A percentile compares a stretch with the other conserved stretches of the same genome.
These are phyloP conservation scores for Cynoglossus semilaevis DNA, from an alignment of 2,113 vertebrate genomes.

Conservation along the genomic window DNA sequence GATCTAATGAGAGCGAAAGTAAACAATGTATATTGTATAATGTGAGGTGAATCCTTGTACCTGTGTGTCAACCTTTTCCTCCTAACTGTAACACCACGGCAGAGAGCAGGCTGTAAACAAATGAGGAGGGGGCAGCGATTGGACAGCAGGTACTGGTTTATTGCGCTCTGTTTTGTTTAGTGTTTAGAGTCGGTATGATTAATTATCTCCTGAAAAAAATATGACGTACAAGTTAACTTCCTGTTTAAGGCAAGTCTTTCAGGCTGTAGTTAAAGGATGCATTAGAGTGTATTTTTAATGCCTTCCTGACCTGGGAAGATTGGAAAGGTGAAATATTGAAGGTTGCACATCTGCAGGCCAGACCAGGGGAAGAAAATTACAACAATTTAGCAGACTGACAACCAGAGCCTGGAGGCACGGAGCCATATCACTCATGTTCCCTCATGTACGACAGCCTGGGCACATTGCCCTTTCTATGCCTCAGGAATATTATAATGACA, in stretches of 20 bases:
- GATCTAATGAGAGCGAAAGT: conserved; percentile 10
- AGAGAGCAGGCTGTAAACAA: too few relatives aligned
- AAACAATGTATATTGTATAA: conserved; percentile 12
- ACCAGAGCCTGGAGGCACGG: conserved; percentile 37
- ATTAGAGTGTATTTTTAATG: neutral
- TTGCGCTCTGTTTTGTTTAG: neutral
- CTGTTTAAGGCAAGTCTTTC: too few relatives aligned
- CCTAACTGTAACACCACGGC: too few relatives aligned
- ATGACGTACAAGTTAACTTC: too few relatives aligned
- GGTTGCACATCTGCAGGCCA: conserved; percentile 20
- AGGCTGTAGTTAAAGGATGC: neutral
- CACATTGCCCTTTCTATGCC: conserved; percentile 30
- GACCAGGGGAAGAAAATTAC: conserved; percentile 50
- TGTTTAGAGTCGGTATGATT: neutral
- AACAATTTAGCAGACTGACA: conserved; percentile 56
- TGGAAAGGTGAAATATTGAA: conserved; percentile 40
- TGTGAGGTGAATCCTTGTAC: conserved; percentile 9
- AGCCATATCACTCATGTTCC: conserved; percentile 57
- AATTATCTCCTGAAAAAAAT: too few relatives aligned
- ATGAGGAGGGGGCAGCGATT: neutral
- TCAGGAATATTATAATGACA: conserved; percentile 34
- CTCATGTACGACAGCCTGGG: conserved; percentile 50
- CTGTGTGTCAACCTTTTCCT: too few relatives aligned
- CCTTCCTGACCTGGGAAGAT: conserved; percentile 27
- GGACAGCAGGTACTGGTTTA: conserved; percentile 2